Percentiles rank a stretch among this genome's conserved stretches.
Conservation (phyloP, 2,113 vertebrate species). For the Peromyscus californicus region DNA sequence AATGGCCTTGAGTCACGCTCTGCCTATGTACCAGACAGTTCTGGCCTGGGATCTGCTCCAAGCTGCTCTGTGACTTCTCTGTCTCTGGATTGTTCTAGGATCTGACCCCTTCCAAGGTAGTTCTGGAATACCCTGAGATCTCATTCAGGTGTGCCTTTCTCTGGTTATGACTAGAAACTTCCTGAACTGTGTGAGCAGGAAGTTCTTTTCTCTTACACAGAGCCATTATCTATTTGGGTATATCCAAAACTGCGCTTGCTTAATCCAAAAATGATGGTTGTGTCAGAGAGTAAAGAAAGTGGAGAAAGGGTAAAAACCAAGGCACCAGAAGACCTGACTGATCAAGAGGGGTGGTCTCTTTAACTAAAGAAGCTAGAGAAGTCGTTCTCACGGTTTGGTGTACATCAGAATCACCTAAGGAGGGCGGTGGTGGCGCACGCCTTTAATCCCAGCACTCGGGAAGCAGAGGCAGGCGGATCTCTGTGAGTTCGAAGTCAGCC, state of each 20-base stretch:
- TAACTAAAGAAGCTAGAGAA: neutral
- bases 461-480: no score
- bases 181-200: neutral
- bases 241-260: neutral
- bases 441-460: no score
- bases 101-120: neutral
- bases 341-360: neutral
- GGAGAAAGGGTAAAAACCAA: neutral
- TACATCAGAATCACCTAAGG: neutral
- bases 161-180: neutral
- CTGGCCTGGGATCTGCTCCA: neutral
- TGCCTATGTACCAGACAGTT: neutral
- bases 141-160: neutral
- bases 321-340: neutral
- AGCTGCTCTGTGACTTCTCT: neutral
- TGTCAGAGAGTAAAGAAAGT: neutral
- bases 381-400: neutral
- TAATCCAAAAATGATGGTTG: neutral
- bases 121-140: slow-evolving; percentile 19
- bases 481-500: no score
- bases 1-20: neutral
- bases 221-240: neutral
- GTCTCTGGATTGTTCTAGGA: neutral
- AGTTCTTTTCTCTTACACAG: neutral
- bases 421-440: neutral